phyloP scores from a whole-genome alignment of 1,140 invertebrate species.

The Mercenaria mercenaria region DNA sequence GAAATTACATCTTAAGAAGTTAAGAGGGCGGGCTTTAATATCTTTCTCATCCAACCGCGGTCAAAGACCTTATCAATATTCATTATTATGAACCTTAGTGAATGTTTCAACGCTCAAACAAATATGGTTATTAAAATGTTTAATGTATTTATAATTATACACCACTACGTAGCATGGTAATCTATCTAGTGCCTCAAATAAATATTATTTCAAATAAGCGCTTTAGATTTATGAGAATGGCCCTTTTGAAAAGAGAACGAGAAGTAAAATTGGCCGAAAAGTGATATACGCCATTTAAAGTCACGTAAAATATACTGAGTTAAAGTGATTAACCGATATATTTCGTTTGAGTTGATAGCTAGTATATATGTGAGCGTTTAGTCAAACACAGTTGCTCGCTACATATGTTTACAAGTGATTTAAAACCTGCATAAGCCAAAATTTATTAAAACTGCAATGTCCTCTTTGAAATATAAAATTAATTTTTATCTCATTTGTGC shows the following conservation, averaged over 20 bases:
- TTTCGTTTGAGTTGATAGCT: too few species aligned
- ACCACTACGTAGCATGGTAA: background rate
- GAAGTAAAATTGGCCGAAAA: background rate
- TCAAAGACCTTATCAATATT: conserved; percentile 25
- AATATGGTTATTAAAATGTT: conserved; percentile 31
- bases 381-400: too few species aligned
- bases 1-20: conserved; percentile 20
- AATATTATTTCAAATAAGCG: conserved; percentile 44
- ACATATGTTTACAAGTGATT: too few species aligned
- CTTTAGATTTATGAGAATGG: background rate
- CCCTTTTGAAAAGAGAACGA: background rate
- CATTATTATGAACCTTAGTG: background rate
- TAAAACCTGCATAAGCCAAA: too few species aligned
- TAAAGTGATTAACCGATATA: background rate
- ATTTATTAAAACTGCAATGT: too few species aligned
- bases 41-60: background rate
- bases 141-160: conserved; percentile 41
- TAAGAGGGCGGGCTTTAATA: background rate
- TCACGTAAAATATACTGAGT: background rate
- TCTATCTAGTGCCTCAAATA: conserved; percentile 15
- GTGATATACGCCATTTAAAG: background rate
- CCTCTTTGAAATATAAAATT: too few species aligned
- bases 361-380: too few species aligned
- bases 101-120: conserved; percentile 22
- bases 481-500: too few species aligned